Conservation (phyloP, 1,140 invertebrate species). For the Drosophila busckii region DNA sequence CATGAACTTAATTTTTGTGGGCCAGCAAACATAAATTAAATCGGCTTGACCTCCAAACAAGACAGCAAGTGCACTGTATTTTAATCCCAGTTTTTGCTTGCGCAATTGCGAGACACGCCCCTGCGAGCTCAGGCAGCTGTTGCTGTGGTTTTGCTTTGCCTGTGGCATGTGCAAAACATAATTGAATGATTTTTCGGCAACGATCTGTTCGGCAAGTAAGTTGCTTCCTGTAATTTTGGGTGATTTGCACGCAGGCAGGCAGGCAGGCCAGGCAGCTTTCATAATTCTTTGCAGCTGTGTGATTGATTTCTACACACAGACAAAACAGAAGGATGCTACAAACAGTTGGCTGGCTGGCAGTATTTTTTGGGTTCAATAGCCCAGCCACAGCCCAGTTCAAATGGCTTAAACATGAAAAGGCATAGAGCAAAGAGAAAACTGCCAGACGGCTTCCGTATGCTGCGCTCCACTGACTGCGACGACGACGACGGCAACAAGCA, state of each 20-base stretch:
- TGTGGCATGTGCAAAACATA: conserved; percentile 31
- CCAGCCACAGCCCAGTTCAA: conserved; percentile 19
- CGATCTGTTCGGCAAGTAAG: conserved; percentile 66
- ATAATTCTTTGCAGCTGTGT: conserved; percentile 27
- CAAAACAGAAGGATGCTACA: too few species aligned
- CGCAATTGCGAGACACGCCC: conserved; percentile 36
- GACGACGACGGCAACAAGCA: conserved; percentile 8
- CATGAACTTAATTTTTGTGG: too few species aligned
- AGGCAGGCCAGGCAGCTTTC: conserved; percentile 27
- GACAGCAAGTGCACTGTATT: background rate
- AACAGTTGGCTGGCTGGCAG: conserved; percentile 7
- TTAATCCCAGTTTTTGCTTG: conserved; percentile 21
- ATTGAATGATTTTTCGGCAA: conserved; percentile 71
- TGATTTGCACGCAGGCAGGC: conserved; percentile 48
- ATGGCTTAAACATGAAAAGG: conserved; percentile 52
- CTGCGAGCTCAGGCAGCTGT: conserved; percentile 4
- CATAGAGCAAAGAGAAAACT: conserved; percentile 48
- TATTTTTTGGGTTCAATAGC: conserved; percentile 57
- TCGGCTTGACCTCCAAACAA: conserved; percentile 30
- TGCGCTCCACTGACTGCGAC: conserved; percentile 56
- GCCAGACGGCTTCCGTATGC: conserved; percentile 58
- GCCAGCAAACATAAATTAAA: conserved; percentile 24
- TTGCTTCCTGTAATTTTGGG: conserved; percentile 71
- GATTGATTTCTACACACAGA: conserved; percentile 54
- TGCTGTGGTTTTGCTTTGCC: conserved; percentile 10